phyloP scores from a whole-genome alignment of 2,113 vertebrate species.

The Antennarius striatus region DNA sequence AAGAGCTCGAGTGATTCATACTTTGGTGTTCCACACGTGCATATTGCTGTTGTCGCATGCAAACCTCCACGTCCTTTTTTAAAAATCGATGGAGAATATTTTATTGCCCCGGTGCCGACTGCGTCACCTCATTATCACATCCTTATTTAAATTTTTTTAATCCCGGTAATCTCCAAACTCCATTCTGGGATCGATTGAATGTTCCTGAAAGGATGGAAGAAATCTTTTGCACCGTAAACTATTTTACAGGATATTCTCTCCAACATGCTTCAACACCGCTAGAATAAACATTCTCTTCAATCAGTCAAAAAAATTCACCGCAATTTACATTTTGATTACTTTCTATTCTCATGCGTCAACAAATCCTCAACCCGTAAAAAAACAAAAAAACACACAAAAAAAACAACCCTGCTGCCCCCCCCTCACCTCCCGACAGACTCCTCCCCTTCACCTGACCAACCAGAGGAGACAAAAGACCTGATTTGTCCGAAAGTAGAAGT shows the following conservation, averaged over 20 bases:
- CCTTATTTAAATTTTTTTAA: not conserved
- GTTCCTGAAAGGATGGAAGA: conserved; percentile 56
- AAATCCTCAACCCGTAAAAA: not conserved
- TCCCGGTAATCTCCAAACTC: too few species aligned
- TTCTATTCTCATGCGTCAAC: too few species aligned
- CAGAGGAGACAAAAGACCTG: conserved; percentile 46
- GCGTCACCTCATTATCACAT: conserved; percentile 9
- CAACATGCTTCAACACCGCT: conserved; percentile 6
- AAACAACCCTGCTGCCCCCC: conserved; percentile 19
- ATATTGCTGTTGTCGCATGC: conserved; percentile 62
- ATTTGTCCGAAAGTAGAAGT: conserved; percentile 34
- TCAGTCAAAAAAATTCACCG: conserved; percentile 8
- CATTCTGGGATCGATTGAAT: conserved; percentile 38
- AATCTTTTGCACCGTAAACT: conserved; percentile 15
- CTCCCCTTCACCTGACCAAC: not conserved
- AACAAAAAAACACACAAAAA: not conserved
- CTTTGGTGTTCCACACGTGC: conserved; percentile 71
- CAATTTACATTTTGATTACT: conserved; percentile 2
- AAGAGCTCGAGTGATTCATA: conserved; percentile 57
- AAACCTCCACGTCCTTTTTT: conserved; percentile 30
- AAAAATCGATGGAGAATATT: conserved; percentile 8
- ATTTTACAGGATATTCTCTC: conserved; percentile 1
- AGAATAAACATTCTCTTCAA: conserved; percentile 12
- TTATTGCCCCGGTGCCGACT: conserved; percentile 36
- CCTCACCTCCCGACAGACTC: conserved; percentile 2